Evolutionary conservation across 2,888 invertebrate species (phyloP).

Genomic region (Euproctis similis): DNA sequence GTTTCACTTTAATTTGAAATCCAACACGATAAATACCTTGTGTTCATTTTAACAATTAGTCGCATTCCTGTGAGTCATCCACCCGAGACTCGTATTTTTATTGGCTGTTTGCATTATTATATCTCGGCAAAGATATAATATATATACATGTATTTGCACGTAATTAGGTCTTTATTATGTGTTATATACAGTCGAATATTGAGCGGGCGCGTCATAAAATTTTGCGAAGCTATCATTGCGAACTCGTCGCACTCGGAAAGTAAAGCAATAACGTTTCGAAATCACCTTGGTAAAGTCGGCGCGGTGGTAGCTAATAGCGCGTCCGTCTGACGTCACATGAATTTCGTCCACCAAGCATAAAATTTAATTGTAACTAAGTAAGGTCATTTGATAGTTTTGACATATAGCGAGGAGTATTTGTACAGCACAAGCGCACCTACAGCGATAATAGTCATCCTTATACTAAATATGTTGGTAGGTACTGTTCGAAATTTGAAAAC

Average conservation of each 20-base stretch:
- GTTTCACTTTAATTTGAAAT: slow-evolving; percentile 59
- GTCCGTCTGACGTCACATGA: slow-evolving; percentile 35
- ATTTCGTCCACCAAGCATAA: slow-evolving; percentile 31
- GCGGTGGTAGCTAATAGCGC: slow-evolving; percentile 35
- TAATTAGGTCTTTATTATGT: slow-evolving; percentile 34
- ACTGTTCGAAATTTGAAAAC: no score
- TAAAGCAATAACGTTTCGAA: slow-evolving; percentile 41
- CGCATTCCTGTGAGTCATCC: slow-evolving; percentile 67
- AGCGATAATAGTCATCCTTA: neutral
- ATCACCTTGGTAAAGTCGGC: slow-evolving; percentile 44
- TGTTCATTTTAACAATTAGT: slow-evolving; percentile 61
- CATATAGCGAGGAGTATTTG: no score
- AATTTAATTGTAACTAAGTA: slow-evolving; percentile 25
- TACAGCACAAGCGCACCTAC: slow-evolving; percentile 14
- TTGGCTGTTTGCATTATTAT: slow-evolving; percentile 57
- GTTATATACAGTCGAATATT: slow-evolving; percentile 34
- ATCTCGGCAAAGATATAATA: slow-evolving; percentile 47
- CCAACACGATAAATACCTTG: slow-evolving; percentile 52
- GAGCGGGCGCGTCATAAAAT: slow-evolving; percentile 20
- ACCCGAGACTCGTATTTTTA: slow-evolving; percentile 64
- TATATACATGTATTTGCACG: slow-evolving; percentile 36
- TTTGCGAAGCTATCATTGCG: slow-evolving; percentile 25
- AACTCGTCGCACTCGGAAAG: slow-evolving; percentile 37
- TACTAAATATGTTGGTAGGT: slow-evolving; percentile 7
- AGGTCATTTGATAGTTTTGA: slow-evolving; percentile 13